Percentiles rank a stretch among this genome's conserved stretches.
Conservation (phyloP, 2,888 invertebrate genomes). For the Dicyrtomina minuta region DNA sequence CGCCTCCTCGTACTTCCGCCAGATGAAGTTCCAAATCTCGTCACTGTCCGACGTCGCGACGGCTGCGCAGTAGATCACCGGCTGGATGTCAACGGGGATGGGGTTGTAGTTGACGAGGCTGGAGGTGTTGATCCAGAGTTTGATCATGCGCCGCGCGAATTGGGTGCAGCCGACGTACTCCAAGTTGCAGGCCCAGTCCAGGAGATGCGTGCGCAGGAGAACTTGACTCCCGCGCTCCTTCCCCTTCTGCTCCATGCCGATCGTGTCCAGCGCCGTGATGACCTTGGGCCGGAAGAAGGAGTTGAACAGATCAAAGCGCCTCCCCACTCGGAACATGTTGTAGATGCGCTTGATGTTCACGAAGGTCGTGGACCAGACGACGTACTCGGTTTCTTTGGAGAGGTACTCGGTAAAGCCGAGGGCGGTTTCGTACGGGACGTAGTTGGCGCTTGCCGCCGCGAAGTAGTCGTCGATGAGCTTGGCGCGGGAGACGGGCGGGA, state of each 20-base stretch:
- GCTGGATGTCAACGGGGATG: conserved; percentile 36
- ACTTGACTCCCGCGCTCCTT: conserved; percentile 37
- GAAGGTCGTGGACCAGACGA: conserved; percentile 37
- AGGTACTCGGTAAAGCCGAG: conserved; percentile 35
- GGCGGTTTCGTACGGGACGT: conserved; percentile 27
- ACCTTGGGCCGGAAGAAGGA: conserved; percentile 36
- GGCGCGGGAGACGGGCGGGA: conserved; percentile 35
- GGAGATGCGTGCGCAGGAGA: conserved; percentile 33
- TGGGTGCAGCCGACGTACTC: conserved; percentile 25
- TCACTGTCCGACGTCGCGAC: conserved; percentile 12
- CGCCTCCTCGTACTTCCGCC: conserved; percentile 26
- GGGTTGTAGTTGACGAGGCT: conserved; percentile 3
- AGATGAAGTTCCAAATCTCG: conserved; percentile 30
- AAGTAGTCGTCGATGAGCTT: conserved; percentile 45
- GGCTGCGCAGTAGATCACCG: conserved; percentile 35
- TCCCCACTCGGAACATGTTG: conserved; percentile 7
- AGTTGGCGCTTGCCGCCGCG: conserved; percentile 34
- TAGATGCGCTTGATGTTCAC: conserved; percentile 30
- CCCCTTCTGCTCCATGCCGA: conserved; percentile 34
- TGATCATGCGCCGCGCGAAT: conserved; percentile 33
- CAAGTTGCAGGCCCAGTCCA: conserved; percentile 43
- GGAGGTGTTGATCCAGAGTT: conserved; percentile 32
- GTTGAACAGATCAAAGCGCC: conserved; percentile 5
- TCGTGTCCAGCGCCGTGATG: conserved; percentile 28
- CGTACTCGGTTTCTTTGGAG: conserved; percentile 23